These are phyloP conservation scores for Gopherus evgoodei DNA, from an alignment of 2,113 vertebrate genomes.

Conservation along the genomic window DNA sequence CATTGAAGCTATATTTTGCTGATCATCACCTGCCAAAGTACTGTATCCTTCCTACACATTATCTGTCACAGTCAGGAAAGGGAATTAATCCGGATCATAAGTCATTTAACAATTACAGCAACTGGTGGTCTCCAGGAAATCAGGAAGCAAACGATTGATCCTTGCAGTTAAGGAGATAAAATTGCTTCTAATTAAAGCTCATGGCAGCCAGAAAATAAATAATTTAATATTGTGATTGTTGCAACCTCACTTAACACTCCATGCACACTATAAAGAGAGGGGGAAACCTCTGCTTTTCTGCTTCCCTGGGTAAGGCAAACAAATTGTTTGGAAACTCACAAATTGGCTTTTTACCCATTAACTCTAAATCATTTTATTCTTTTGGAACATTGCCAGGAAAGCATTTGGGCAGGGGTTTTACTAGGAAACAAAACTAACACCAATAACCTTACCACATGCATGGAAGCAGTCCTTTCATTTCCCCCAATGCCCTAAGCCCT, in stretches of 20 bases:
- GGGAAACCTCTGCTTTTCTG: background rate
- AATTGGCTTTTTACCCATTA: background rate
- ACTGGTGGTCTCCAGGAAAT: background rate
- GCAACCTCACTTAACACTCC: slow-evolving; percentile 6
- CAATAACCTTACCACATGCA: slow-evolving; percentile 79
- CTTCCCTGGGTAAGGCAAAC: background rate
- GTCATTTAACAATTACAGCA: background rate
- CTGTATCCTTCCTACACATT: background rate
- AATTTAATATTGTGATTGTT: background rate
- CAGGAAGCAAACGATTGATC: slow-evolving; percentile 66
- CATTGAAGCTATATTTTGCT: background rate
- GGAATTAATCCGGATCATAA: background rate
- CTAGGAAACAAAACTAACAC: slow-evolving; percentile 77
- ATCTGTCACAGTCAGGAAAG: background rate
- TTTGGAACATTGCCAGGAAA: background rate
- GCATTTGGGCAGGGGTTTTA: slow-evolving; percentile 35
- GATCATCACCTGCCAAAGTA: slow-evolving; percentile 21
- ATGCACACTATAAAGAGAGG: background rate
- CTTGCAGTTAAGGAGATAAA: slow-evolving; percentile 7
- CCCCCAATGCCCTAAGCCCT: background rate
- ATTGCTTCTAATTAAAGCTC: background rate
- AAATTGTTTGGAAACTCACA: background rate
- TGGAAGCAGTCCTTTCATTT: slow-evolving; percentile 58
- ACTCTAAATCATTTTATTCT: background rate
- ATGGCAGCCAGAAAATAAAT: slow-evolving; percentile 1